These are phyloP conservation scores for Gavia stellata DNA, from an alignment of 2,113 vertebrate species.

Conservation along the genomic window DNA sequence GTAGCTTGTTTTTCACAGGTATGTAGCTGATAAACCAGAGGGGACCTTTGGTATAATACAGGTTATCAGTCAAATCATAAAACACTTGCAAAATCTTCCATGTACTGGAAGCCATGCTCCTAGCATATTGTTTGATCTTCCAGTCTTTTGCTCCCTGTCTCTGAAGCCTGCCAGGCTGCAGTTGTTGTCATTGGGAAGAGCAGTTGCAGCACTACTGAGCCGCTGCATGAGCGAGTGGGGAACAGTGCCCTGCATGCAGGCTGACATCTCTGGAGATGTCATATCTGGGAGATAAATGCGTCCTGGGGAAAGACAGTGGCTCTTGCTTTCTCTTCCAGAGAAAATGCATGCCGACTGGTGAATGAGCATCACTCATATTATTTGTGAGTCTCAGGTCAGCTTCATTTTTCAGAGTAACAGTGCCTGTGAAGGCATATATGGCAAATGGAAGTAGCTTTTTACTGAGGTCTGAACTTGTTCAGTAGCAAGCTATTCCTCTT, in stretches of 20 bases:
- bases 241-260: background rate
- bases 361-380: background rate
- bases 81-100: background rate
- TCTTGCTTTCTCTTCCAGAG: background rate
- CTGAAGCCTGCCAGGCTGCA: background rate
- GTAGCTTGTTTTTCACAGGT: background rate
- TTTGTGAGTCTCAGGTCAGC: background rate
- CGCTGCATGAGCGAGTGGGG: rapidly evolving
- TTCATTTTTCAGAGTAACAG: background rate
- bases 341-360: background rate
- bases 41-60: background rate
- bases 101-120: background rate
- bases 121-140: background rate
- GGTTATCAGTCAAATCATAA: background rate
- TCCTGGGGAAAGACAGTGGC: background rate
- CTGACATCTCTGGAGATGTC: background rate
- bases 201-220: rapidly evolving
- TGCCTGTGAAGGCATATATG: background rate
- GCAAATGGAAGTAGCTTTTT: background rate
- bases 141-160: background rate
- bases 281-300: background rate
- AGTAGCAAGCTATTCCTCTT: background rate
- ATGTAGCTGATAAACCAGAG: background rate
- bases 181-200: rapidly evolving
- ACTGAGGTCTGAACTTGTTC: background rate